Base-by-base conservation (phyloP, 1,140 invertebrate species). In the Magallana ariakensis region DNA sequence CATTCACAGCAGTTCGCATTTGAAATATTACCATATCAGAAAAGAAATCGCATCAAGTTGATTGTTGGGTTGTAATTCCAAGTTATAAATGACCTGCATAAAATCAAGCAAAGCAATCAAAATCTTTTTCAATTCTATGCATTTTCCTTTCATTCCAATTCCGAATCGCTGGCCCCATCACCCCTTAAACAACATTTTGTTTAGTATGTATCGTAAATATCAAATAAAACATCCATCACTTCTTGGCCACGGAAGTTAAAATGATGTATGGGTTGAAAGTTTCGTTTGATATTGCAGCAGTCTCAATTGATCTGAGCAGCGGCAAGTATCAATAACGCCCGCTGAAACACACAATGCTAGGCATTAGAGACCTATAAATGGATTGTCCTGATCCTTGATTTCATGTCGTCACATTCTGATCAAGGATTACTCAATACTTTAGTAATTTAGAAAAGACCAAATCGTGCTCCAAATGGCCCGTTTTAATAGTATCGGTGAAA, bases 171-270 rank as follows among this genome's bases (percentile, higher is more conserved):
- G 66, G 22, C 66, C 66, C 33, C 33, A 75, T 75, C 66, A 75
- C 66, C 66, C 33, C 66, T 26, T 75, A 75, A 75, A 75, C 33
- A 75, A 75, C 66, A 26, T 75, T 16, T 26, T 75, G 66, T 75
- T 75, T 75, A 75, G 66, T 75, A 75, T 33, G 66, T 26, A 75
- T 75, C 26, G 66, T 75, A 75, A 75, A 75, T 75, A 75, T 75
- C 66, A 33, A 75, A 75, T 75, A 75, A 75, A 75, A 75, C 33
- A 75, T 75, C 66, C 26, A 75, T 75, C 66, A 75, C 66, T 75
- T 22, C 66, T 75, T 75, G 66, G 66, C 66, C 33, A 33, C 22
- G 66, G 66, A 75, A 22, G 19, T 11, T 11, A 0, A 13, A 22
- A 19, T 75, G 66, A 75, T 33, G 8, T 75, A 75, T 75, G 66